phyloP scores from a whole-genome alignment of 2,888 invertebrate species.

The Mythimna impura region DNA sequence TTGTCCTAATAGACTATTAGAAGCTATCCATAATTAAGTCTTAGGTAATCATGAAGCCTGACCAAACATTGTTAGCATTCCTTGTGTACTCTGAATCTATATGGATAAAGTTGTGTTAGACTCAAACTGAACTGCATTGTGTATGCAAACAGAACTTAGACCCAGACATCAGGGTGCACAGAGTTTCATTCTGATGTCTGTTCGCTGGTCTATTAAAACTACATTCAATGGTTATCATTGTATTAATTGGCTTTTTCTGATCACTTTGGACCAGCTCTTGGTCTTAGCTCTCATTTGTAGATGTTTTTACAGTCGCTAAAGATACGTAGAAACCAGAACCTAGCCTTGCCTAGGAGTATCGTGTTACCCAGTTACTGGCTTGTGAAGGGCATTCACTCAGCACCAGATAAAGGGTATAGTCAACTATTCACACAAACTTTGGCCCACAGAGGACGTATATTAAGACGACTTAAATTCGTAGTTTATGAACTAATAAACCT shows the following conservation, averaged over 20 bases:
- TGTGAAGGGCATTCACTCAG: neutral
- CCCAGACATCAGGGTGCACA: conserved; percentile 3
- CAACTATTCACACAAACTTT: too few species aligned
- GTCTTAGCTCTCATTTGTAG: neutral
- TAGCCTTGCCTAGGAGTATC: neutral
- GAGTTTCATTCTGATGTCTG: conserved; percentile 19
- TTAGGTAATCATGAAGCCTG: conserved; percentile 31
- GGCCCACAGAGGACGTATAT: too few species aligned
- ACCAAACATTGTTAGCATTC: conserved; percentile 40
- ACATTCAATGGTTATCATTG: neutral
- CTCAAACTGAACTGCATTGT: conserved; percentile 25
- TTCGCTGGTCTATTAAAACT: conserved; percentile 9
- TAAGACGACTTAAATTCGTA: too few species aligned
- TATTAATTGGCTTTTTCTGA: neutral
- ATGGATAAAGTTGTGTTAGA: conserved; percentile 54
- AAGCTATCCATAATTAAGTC: neutral
- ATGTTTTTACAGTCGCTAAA: neutral
- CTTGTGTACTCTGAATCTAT: conserved; percentile 44
- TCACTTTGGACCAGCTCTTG: neutral
- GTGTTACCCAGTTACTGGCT: neutral
- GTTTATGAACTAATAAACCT: too few species aligned
- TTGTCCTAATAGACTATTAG: conserved; percentile 16
- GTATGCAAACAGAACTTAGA: conserved; percentile 41
- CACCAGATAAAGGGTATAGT: too few species aligned
- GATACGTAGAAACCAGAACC: neutral